Conservation (phyloP, 2,113 vertebrate species). For the Tachysurus fulvidraco region DNA sequence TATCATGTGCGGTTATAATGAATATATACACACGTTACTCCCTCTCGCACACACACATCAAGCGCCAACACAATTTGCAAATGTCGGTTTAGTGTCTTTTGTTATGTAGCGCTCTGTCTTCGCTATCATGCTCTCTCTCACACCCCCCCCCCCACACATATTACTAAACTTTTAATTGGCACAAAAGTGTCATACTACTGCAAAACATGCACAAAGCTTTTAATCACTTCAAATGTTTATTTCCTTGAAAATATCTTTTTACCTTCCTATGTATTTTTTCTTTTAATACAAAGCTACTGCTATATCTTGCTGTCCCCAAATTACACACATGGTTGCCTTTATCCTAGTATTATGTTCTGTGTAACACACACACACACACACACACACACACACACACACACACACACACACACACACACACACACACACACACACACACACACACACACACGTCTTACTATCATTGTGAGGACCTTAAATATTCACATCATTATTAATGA, state of each 20-base stretch:
- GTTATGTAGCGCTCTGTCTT: neutral
- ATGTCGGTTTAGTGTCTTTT: neutral
- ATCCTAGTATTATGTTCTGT: neutral
- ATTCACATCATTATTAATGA: neutral
- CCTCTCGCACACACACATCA: neutral
- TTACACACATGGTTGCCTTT: neutral
- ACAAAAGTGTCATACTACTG: neutral
- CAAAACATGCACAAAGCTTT: neutral
- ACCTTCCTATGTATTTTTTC: neutral
- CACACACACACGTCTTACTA: neutral
- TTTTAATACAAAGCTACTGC: neutral
- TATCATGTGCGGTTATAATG: neutral
- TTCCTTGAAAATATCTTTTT: neutral
- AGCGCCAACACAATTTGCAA: neutral
- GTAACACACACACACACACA: neutral
- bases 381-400: neutral
- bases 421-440: neutral
- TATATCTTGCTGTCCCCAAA: neutral
- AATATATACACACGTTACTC: neutral
- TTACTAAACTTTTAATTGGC: neutral
- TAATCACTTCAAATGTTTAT: neutral
- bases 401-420: neutral
- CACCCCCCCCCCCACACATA: neutral
- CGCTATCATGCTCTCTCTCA: neutral
- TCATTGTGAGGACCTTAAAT: neutral